Evolutionary conservation across 2,797 vertebrate genomes (phyloP).

Genomic region (Pantherophis vulpinus): DNA sequence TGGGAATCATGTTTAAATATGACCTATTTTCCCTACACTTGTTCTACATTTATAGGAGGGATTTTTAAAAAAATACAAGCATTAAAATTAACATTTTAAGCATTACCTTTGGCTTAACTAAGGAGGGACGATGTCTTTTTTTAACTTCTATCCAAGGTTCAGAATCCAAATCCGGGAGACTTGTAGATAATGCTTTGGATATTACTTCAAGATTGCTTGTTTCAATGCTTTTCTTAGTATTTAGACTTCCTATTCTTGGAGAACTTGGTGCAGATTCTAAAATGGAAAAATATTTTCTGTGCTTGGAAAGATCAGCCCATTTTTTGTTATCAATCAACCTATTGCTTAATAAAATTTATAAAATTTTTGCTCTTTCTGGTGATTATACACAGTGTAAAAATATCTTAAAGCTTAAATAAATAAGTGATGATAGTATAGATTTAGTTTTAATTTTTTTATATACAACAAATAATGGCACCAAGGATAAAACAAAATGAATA

Average conservation of each 20-base stretch:
- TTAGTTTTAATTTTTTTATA: background rate
- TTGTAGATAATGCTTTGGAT: slow-evolving; percentile 71
- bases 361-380: background rate
- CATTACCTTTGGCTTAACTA: slow-evolving; percentile 81
- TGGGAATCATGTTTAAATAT: background rate
- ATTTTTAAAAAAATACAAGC: background rate
- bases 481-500: background rate
- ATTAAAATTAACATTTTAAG: background rate
- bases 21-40: background rate
- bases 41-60: background rate
- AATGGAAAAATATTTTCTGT: slow-evolving; percentile 57
- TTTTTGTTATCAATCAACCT: background rate
- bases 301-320: slow-evolving; percentile 41
- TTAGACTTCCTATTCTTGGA: slow-evolving; percentile 69
- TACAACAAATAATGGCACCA: background rate
- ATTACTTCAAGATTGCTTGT: slow-evolving; percentile 65
- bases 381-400: background rate
- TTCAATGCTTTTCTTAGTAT: slow-evolving; percentile 64
- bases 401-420: background rate
- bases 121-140: slow-evolving; percentile 76
- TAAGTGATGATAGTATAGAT: background rate
- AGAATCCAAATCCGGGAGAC: slow-evolving; percentile 79
- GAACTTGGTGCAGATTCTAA: slow-evolving; percentile 77
- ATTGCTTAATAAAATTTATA: background rate
- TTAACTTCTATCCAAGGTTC: slow-evolving; percentile 89